Percentiles rank a stretch among this genome's conserved stretches.
phyloP scores from a whole-genome alignment of 2,797 vertebrate genomes.

The Pangasius larnaudii region DNA sequence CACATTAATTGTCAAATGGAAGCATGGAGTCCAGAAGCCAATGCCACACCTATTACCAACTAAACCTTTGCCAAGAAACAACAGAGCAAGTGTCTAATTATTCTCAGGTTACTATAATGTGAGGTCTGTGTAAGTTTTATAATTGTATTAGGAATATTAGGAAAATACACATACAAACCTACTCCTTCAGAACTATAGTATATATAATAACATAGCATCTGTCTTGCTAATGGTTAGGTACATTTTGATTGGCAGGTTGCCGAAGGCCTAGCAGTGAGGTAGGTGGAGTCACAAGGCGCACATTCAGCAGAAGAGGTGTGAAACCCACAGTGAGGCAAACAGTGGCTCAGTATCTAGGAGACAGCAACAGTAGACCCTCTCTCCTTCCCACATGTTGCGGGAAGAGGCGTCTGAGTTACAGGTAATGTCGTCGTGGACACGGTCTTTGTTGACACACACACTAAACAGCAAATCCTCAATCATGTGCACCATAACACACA shows the following conservation, averaged over 20 bases:
- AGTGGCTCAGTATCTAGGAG: conserved; percentile 41
- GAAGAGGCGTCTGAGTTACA: conserved; percentile 39
- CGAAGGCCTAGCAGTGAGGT: conserved; percentile 7
- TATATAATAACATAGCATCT: neutral
- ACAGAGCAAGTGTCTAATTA: conserved; percentile 1
- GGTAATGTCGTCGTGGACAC: conserved; percentile 44
- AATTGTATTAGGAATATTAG: neutral
- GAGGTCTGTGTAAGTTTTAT: neutral
- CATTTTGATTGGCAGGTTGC: conserved; percentile 5
- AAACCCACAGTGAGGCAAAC: conserved; percentile 51
- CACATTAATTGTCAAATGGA: neutral
- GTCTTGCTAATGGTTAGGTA: neutral
- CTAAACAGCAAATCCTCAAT: conserved; percentile 3
- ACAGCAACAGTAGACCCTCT: conserved; percentile 51
- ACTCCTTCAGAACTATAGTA: neutral
- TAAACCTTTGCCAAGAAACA: neutral
- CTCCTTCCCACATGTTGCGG: conserved; percentile 36
- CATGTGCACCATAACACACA: conserved; percentile 35
- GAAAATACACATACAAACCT: neutral
- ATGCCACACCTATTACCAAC: neutral
- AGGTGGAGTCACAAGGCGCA: conserved; percentile 40
- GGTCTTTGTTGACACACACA: conserved; percentile 22
- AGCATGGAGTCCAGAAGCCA: neutral
- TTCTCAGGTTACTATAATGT: neutral
- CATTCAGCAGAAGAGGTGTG: conserved; percentile 55